A percentile compares a stretch with the other conserved stretches of the same genome.
Evolutionary conservation across 2,888 invertebrate species (phyloP).

Genomic region (Microchrysa polita): DNA sequence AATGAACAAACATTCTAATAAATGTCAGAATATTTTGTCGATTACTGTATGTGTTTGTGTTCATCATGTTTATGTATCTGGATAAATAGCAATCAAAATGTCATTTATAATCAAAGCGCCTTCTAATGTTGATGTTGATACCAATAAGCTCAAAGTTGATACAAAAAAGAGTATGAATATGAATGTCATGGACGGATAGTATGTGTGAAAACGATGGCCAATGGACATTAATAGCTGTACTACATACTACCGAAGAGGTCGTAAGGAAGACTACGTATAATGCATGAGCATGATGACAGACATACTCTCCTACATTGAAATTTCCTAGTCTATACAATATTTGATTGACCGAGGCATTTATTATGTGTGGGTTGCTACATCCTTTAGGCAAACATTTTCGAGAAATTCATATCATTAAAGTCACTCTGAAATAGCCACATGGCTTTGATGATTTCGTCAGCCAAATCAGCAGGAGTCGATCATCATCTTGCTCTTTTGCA

Average conservation of each 20-base stretch:
- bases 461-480: constrained; percentile 12
- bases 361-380: neutral
- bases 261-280: no score
- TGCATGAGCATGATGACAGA: no score
- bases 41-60: neutral
- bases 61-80: constrained; percentile 1
- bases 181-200: no score
- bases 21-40: neutral
- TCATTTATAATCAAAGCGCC: constrained; percentile 3
- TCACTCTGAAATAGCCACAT: neutral
- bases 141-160: no score
- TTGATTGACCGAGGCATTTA: no score
- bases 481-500: neutral
- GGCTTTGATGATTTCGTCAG: constrained; percentile 9
- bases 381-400: constrained; percentile 16
- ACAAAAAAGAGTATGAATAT: no score
- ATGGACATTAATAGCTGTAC: no score
- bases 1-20: neutral
- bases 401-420: constrained; percentile 11
- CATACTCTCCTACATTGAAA: no score
- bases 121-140: no score
- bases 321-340: no score
- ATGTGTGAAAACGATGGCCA: no score
- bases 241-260: no score
- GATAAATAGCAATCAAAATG: constrained; percentile 6